Evolutionary conservation across 2,888 invertebrate species (phyloP), one percentile per base, ranked within the genome.

Genomic region (Phlogophora meticulosa): DNA sequence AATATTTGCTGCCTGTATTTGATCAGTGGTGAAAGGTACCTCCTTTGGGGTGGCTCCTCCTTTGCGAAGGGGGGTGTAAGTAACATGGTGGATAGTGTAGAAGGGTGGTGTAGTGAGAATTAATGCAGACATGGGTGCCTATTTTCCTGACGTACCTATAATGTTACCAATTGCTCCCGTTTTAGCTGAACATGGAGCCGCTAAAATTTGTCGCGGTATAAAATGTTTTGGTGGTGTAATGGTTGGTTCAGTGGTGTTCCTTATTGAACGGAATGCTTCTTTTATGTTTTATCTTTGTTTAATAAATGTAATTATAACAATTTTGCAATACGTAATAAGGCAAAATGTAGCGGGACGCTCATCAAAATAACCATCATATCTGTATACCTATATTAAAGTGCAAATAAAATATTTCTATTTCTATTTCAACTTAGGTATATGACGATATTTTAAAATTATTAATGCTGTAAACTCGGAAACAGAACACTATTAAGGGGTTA

Each of bases 61-160:
- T n/a, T 46, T 42, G n/a, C 9, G 38, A 11, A 22, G 11, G 51
- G 42, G 49, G 64, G 64, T 64, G 48, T 32, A 48, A 62, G 55
- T 55, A 55, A 61, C 38, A 55, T n/a, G 48, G 57, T 45, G 72
- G 74, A 81, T 80, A 82, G 74, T 83, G 48, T 52, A 20, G 43
- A 66, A 17, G 80, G 82, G 76, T 52, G 79, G 73, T 80, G 79
- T 85, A 80, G 83, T 81, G 86, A 75, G 84, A 89, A 90, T 90
- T 89, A 91, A 90, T 89, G 88, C 88, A 87, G 87, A 88, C 88
- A 85, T 76, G 78, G 85, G 72, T 80, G 82, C 84, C 89, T 88
- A 90, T 88, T 88, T 87, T 85, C 84, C 61, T 81, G 69, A 67
- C 73, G 83, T 88, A 67, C 73, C 83, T 88, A 84, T 90, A 85